phyloP scores from a whole-genome alignment of 2,113 vertebrate genomes.

The Pipra filicauda region DNA sequence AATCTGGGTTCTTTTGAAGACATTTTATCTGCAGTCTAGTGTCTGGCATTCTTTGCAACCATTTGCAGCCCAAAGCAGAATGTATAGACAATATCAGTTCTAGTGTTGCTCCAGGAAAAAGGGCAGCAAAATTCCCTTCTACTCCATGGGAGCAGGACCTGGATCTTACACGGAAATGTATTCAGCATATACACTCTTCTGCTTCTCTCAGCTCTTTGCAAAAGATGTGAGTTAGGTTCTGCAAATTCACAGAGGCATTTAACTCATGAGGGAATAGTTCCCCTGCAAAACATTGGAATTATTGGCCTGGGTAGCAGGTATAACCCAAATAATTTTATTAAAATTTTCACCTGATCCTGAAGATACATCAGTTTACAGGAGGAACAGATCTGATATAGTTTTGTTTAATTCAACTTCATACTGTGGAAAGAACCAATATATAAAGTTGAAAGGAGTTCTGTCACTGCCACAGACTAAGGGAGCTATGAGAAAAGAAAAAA shows the following conservation, averaged over 20 bases:
- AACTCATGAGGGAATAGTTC: not conserved
- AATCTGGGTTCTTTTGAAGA: slow-evolving; percentile 53
- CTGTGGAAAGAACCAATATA: not conserved
- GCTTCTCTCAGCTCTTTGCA: slow-evolving; percentile 32
- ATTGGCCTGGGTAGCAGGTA: not conserved
- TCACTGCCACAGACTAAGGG: not conserved
- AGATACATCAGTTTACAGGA: not conserved
- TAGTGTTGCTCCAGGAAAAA: not conserved
- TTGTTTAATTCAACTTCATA: not conserved
- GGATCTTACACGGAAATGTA: slow-evolving; percentile 17
- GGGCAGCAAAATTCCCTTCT: not conserved
- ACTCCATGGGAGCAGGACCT: not conserved
- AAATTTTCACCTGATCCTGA: not conserved
- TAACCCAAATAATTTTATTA: not conserved
- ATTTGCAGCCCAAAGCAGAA: not conserved
- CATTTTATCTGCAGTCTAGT: not conserved
- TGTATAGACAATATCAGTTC: not conserved
- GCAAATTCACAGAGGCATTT: not conserved
- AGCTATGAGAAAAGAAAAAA: not conserved
- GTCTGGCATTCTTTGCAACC: slow-evolving; percentile 16
- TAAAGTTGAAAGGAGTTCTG: not conserved
- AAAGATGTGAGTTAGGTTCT: not conserved
- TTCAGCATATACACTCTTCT: not conserved
- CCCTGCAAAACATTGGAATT: not conserved
- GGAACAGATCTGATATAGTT: not conserved